Conservation (phyloP, 2,797 vertebrate species). For the Paramormyrops hopkinsi region DNA sequence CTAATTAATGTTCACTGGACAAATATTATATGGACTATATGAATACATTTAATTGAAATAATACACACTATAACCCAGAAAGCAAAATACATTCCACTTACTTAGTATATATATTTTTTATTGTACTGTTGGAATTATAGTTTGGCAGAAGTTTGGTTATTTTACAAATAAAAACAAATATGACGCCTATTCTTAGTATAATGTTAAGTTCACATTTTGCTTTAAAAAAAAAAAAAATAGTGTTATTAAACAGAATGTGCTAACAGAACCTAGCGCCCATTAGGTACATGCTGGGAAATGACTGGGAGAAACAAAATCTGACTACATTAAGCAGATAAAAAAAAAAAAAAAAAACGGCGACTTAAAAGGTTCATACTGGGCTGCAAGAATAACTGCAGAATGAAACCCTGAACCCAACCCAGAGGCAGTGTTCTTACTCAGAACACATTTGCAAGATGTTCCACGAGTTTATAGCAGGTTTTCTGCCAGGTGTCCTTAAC, state of each 20-base stretch:
- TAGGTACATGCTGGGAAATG: constrained; percentile 33
- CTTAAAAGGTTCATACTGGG: background rate
- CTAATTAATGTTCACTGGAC: constrained; percentile 57
- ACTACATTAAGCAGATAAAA: background rate
- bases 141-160: constrained; percentile 43
- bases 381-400: constrained; percentile 3
- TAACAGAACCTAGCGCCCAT: constrained; percentile 44
- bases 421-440: constrained; percentile 7
- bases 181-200: constrained; percentile 34
- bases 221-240: constrained; percentile 37
- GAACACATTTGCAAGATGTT: background rate
- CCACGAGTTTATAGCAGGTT: background rate
- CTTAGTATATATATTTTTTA: constrained; percentile 39
- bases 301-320: background rate
- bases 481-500: background rate
- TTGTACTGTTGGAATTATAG: constrained; percentile 36
- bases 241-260: constrained; percentile 47
- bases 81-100: constrained; percentile 53
- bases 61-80: constrained; percentile 22
- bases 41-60: background rate
- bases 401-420: background rate
- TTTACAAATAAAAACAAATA: constrained; percentile 41
- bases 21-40: constrained; percentile 49
- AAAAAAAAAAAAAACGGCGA: background rate
- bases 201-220: constrained; percentile 28